Percentiles rank a stretch among this genome's conserved stretches.
Evolutionary conservation across 2,113 vertebrate genomes (phyloP).

Genomic region (Poeciliopsis prolifica): DNA sequence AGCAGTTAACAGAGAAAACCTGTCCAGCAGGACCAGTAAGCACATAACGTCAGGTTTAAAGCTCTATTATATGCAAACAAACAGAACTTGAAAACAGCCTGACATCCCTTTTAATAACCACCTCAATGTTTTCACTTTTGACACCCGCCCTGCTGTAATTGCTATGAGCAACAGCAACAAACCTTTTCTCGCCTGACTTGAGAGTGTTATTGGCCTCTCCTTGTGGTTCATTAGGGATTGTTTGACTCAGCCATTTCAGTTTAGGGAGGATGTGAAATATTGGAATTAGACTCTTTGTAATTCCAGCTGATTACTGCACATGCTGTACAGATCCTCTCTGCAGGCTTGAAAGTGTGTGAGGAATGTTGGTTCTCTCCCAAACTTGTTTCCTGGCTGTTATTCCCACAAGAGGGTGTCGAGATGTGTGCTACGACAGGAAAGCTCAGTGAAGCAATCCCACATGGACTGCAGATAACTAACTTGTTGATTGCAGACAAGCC

Average conservation of each 20-base stretch:
- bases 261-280: slow-evolving; percentile 38
- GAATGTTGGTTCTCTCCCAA: slow-evolving; percentile 66
- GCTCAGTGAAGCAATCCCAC: not conserved
- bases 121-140: not conserved
- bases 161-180: not conserved
- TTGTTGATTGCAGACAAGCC: not conserved
- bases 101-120: not conserved
- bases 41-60: not conserved
- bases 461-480: slow-evolving; percentile 11
- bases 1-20: slow-evolving; percentile 50
- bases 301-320: slow-evolving; percentile 25
- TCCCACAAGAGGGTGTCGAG: slow-evolving; percentile 12
- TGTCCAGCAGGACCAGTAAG: slow-evolving; percentile 55
- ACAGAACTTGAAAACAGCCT: slow-evolving; percentile 25
- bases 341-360: slow-evolving; percentile 32
- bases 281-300: slow-evolving; percentile 31
- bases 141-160: not conserved
- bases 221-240: slow-evolving; percentile 26
- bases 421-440: slow-evolving; percentile 7
- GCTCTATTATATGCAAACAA: slow-evolving; percentile 28
- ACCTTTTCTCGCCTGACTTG: not conserved
- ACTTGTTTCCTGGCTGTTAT: slow-evolving; percentile 45
- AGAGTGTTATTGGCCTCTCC: not conserved
- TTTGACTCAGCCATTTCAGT: slow-evolving; percentile 46
- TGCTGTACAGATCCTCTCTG: slow-evolving; percentile 32